Evolutionary conservation across 2,113 vertebrate genomes (phyloP).

Genomic region (Tylochromis polylepis): DNA sequence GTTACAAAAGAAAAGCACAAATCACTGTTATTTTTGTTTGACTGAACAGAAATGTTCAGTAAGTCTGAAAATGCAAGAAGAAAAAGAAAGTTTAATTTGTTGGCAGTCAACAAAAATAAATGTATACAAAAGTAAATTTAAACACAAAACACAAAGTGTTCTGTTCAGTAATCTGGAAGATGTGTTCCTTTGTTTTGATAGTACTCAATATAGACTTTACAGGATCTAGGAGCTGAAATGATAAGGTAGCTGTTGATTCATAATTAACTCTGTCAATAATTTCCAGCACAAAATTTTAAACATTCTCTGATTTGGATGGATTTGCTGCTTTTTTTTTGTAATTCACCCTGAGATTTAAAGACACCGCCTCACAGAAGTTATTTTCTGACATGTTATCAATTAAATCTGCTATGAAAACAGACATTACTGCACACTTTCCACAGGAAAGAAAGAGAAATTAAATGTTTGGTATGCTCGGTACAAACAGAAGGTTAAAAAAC

Average conservation of each 20-base stretch:
- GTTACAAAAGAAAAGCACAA: background rate
- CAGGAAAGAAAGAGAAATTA: background rate
- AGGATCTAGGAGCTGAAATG: background rate
- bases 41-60: background rate
- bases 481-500: background rate
- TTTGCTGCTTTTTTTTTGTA: background rate
- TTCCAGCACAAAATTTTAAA: background rate
- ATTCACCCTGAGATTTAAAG: background rate
- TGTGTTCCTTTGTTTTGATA: background rate
- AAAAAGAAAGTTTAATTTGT: background rate
- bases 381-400: background rate
- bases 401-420: background rate
- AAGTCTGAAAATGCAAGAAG: background rate
- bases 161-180: background rate
- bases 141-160: background rate
- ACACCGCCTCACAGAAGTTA: background rate
- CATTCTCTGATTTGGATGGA: background rate
- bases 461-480: background rate
- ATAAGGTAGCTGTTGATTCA: background rate
- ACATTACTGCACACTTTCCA: background rate
- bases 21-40: slow-evolving; percentile 20
- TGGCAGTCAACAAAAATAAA: background rate
- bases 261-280: background rate
- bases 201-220: background rate
- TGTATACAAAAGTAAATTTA: background rate